Conservation (phyloP, 2,888 invertebrate genomes). For the Drepana falcataria region DNA sequence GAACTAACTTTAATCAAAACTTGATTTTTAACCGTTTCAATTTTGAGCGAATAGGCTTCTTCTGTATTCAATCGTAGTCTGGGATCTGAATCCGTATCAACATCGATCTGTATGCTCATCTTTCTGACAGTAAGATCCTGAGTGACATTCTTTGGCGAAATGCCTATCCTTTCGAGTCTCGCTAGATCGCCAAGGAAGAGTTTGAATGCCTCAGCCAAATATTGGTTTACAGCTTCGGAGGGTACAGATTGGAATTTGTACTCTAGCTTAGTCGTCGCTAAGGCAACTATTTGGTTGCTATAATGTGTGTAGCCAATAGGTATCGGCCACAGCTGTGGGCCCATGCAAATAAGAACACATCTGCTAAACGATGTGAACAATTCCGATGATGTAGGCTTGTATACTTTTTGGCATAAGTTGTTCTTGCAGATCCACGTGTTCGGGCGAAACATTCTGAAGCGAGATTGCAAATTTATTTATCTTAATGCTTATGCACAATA, state of each 20-base stretch:
- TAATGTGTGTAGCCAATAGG: constrained; percentile 83
- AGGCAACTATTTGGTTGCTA: constrained; percentile 77
- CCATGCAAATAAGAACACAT: constrained; percentile 85
- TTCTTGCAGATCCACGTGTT: constrained; percentile 43
- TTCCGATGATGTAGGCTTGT: constrained; percentile 23
- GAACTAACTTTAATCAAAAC: constrained; percentile 75
- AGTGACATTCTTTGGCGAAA: constrained; percentile 26
- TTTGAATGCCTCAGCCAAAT: constrained; percentile 63
- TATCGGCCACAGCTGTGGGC: constrained; percentile 85
- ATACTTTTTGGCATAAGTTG: constrained; percentile 42
- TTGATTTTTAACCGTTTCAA: constrained; percentile 56
- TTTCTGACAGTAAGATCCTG: constrained; percentile 28
- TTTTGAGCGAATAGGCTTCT: constrained; percentile 82
- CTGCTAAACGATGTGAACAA: constrained; percentile 75
- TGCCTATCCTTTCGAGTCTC: constrained; percentile 59
- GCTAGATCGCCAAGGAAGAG: constrained; percentile 69
- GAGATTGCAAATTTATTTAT: constrained; percentile 5
- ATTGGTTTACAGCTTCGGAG: constrained; percentile 42
- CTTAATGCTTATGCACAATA: no score
- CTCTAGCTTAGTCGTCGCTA: constrained; percentile 74
- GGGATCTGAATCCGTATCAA: constrained; percentile 75
- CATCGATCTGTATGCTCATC: constrained; percentile 65
- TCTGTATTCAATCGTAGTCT: constrained; percentile 82
- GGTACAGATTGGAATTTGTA: constrained; percentile 62
- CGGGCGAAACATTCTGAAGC: constrained; percentile 16